A percentile compares a stretch with the other conserved stretches of the same genome.
phyloP scores from a whole-genome alignment of 2,113 vertebrate genomes.

The Salvelinus alpinus region DNA sequence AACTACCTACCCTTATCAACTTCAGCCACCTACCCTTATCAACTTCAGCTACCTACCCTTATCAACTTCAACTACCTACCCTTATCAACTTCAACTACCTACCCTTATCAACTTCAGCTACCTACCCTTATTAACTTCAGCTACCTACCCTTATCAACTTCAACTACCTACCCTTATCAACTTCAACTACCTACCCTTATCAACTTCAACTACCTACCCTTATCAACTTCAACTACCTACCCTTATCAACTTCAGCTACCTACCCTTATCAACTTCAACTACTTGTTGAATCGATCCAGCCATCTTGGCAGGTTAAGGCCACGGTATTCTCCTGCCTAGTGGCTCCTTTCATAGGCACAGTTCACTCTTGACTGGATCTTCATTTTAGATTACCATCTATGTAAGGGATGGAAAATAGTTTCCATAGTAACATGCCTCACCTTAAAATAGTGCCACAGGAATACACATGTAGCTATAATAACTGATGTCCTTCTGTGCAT shows the following conservation, averaged over 20 bases:
- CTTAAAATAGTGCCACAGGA: background rate
- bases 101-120: background rate
- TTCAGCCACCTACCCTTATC: background rate
- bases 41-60: too few species aligned
- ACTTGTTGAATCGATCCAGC: background rate
- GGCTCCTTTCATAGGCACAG: background rate
- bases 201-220: too few species aligned
- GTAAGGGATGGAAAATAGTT: background rate
- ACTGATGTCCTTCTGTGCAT: background rate
- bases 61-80: background rate
- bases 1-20: background rate
- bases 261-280: too few species aligned
- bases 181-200: too few species aligned
- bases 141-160: background rate
- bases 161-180: too few species aligned
- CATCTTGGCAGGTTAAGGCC: background rate
- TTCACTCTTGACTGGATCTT: slow-evolving; percentile 4
- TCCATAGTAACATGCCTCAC: slow-evolving; percentile 2
- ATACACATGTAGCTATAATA: background rate
- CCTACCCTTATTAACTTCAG: too few species aligned
- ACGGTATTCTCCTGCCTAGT: background rate
- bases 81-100: too few species aligned
- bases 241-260: background rate
- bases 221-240: too few species aligned
- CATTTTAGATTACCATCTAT: background rate